These are phyloP conservation scores for Ceuthmochares aereus DNA, from an alignment of 2,113 vertebrate species.

Conservation along the genomic window DNA sequence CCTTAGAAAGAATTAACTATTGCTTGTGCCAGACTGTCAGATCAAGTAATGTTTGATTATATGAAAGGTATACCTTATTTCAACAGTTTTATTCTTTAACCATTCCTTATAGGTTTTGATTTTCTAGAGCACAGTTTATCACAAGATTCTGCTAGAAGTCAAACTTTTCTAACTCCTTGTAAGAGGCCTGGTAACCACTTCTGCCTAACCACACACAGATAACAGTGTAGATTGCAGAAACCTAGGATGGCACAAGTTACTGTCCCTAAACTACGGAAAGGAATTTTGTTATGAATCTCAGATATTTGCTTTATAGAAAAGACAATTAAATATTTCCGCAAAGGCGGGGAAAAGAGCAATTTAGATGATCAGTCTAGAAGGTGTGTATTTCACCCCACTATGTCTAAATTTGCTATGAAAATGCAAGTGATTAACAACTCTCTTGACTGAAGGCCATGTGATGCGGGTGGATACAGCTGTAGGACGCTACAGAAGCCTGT, in stretches of 20 bases:
- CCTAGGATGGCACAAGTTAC: not conserved
- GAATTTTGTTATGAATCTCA: not conserved
- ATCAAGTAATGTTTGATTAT: not conserved
- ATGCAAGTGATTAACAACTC: not conserved
- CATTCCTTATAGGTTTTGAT: not conserved
- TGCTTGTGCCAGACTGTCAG: not conserved
- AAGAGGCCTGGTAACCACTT: not conserved
- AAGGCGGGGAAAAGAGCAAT: not conserved
- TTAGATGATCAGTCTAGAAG: not conserved
- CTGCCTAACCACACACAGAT: accelerated
- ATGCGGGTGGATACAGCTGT: not conserved
- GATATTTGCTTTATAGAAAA: not conserved
- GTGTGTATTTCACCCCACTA: not conserved
- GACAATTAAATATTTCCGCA: not conserved
- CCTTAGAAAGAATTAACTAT: constrained; percentile 3
- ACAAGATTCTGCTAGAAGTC: not conserved
- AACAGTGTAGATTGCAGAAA: not conserved
- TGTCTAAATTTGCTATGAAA: not conserved
- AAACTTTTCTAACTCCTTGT: not conserved
- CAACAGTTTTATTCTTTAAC: not conserved
- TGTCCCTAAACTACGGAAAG: not conserved
- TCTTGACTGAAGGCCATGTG: not conserved
- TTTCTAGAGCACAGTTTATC: not conserved
- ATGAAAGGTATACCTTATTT: not conserved
- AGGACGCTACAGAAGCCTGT: not conserved